phyloP scores from a whole-genome alignment of 2,888 invertebrate species.

The Eupithecia pulchellata region DNA sequence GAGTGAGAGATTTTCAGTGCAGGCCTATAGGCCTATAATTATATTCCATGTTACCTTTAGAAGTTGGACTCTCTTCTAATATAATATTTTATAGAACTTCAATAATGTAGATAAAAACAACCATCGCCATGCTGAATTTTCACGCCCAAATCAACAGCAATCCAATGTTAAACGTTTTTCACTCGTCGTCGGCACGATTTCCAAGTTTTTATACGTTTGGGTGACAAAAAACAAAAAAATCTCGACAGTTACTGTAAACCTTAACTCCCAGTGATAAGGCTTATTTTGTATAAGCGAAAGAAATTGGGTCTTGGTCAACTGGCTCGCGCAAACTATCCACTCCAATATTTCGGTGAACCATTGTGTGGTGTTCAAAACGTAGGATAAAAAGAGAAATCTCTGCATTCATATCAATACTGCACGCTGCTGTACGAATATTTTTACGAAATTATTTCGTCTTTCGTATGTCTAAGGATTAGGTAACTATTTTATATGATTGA shows the following conservation, averaged over 20 bases:
- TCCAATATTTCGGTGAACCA: background rate
- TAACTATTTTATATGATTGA: background rate
- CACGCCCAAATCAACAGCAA: conserved; percentile 70
- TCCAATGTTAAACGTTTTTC: conserved; percentile 81
- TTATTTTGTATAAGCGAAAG: conserved; percentile 51
- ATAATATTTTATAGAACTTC: background rate
- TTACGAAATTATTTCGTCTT: too few relatives aligned
- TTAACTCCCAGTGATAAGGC: conserved; percentile 53
- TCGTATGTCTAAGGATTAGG: background rate
- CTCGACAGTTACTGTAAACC: conserved; percentile 43
- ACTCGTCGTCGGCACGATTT: conserved; percentile 71
- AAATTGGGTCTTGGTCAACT: conserved; percentile 76
- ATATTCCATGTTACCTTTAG: background rate
- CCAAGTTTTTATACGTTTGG: conserved; percentile 75
- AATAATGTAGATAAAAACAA: background rate
- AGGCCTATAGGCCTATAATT: too few relatives aligned
- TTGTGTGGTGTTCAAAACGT: background rate
- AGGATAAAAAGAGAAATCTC: background rate
- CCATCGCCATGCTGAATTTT: conserved; percentile 56
- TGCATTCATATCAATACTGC: background rate
- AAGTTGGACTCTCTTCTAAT: background rate
- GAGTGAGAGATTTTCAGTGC: too few relatives aligned
- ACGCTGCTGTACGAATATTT: background rate
- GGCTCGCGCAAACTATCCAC: conserved; percentile 30
- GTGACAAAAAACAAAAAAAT: conserved; percentile 77